Evolutionary conservation across 2,113 vertebrate species (phyloP), one percentile per base, ranked within the genome.

Genomic region (Morone chrysops): DNA sequence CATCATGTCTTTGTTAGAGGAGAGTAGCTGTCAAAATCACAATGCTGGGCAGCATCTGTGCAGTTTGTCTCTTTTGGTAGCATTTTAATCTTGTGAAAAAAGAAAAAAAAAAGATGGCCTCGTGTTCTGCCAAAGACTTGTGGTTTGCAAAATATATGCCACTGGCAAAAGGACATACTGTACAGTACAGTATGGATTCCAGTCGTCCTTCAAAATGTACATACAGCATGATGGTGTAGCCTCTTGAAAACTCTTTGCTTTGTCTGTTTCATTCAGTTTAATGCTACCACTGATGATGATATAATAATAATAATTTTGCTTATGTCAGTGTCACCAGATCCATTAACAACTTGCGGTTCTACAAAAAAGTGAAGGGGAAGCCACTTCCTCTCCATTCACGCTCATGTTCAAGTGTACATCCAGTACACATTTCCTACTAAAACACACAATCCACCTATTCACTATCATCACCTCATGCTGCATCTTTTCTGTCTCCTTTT

Each of bases 11-110:
- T 88, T 90, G 90, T 91, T 89, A 51, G 61, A 86, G 54, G 78
- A 86, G 78, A 89, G 77, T 3, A 75, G 88, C 90, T 94, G 92
- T 91, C 93, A 92, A 56, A 89, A 82, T 78, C 66, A 87, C 68
- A 84, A 83, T 63, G 75, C 70, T 57, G 70, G 56, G 62, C 75
- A 54, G 51, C 9, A 3, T 50, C 56, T 65, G 48, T 20, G 14
- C 75, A 54, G 20, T 73, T 50, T 65, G 63, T 53, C 25, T 69
- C 47, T 5, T 67, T 72, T 63, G 54, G 53, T 67, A 50, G 68
- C 68, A 6, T 63, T 82, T 70, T 70, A 50, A 85, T 74, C 51
- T 78, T 18, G 38, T 36, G 25, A 18, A 41, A 9, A 18, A n/a
- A n/a, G n/a, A 51, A 75, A 67, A 73, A 16, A 75, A 80, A 84